Evolutionary conservation across 2,113 vertebrate genomes (phyloP), one percentile per base, ranked within the genome.

Genomic region (Bubo bubo): DNA sequence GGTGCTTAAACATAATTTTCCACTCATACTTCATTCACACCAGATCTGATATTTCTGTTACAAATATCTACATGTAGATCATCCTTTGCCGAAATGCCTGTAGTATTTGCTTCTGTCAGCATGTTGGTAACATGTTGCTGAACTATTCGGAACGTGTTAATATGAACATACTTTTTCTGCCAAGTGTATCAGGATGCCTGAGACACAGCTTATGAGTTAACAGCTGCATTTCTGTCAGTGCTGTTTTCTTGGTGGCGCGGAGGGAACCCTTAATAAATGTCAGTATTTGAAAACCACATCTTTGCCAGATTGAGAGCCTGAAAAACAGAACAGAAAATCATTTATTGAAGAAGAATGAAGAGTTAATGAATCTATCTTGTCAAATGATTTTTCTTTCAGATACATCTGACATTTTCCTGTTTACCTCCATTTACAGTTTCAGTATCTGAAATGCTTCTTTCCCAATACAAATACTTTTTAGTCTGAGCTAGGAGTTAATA

Each of bases 351-450:
- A 72, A 56, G 71, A 79, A 66, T 23, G 58, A 88, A 56, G 50
- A 92, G 59, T 93, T 96, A 88, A 92, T 86, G 28, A 83, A 80
- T 83, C 71, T 47, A 20, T 73, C 93, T 79, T 92, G 67, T 93
- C 92, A 95, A 96, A 94, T 74, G 10, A 81, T 70, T 92, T 88
- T 95, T 80, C 50, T 83, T 80, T 86, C 72, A 32, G 79, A 34
- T 55, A 37, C 5, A 50, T 50, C 37, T 88, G 82, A 94, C 62
- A 66, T 76, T 90, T 93, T 80, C 41, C 13, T 73, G 34, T 56
- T 66, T 79, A 64, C 90, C 77, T 96, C 49, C 24, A 37, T 58
- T 83, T 92, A 55, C 6, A 34, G 10, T 80, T 90, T 73, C 75
- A 71, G 0, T 35, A 35, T 37, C 55, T 80, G 72, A 86, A 83